phyloP scores from a whole-genome alignment of 2,888 invertebrate species.

The Tridacna crocea region DNA sequence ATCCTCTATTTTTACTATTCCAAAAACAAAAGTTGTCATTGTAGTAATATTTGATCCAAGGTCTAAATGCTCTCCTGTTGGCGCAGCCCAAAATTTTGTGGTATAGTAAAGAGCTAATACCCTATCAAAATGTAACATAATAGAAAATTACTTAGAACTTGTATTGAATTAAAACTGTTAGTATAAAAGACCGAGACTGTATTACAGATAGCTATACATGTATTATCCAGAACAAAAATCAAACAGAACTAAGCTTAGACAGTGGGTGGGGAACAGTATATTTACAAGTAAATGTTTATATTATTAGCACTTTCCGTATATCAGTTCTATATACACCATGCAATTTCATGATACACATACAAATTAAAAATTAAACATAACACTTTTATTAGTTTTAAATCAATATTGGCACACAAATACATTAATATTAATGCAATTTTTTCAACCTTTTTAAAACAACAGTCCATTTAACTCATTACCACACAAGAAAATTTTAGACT shows the following conservation, averaged over 20 bases:
- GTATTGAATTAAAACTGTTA: no score
- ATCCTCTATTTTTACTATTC: no score
- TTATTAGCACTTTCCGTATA: constrained; percentile 28
- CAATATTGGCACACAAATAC: constrained; percentile 17
- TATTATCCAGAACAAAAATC: background rate
- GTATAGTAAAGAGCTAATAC: background rate
- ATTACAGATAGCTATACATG: no score
- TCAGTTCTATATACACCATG: constrained; percentile 11
- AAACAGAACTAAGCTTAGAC: constrained; percentile 4
- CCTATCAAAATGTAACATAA: background rate
- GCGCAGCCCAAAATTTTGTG: background rate
- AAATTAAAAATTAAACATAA: constrained; percentile 7
- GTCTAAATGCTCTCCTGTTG: background rate
- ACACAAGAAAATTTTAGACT: background rate
- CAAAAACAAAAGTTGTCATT: no score
- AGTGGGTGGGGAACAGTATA: background rate
- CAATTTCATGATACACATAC: background rate
- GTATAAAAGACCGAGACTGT: no score
- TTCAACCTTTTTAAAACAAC: constrained; percentile 1
- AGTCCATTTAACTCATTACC: background rate
- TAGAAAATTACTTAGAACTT: no score
- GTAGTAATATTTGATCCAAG: no score
- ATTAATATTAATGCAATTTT: background rate
- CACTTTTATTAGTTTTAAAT: constrained; percentile 7
- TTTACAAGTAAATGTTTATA: constrained; percentile 30